Percentiles rank a stretch among this genome's conserved stretches.
phyloP scores from a whole-genome alignment of 2,888 invertebrate species.

The Macrophya annulata region DNA sequence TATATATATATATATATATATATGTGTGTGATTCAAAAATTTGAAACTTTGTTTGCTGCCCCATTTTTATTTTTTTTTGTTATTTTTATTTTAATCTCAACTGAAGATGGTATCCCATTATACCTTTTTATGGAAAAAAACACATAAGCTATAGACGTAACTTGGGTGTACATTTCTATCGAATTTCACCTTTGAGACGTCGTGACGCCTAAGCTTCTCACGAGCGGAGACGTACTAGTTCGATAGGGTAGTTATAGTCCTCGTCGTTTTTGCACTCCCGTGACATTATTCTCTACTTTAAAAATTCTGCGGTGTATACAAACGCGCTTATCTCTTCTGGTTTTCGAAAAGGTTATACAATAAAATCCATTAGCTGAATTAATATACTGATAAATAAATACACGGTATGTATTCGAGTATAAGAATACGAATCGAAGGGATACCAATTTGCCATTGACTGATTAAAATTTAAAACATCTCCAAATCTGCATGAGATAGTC shows the following conservation, averaged over 20 bases:
- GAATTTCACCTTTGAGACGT: constrained; percentile 21
- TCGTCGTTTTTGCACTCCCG: neutral
- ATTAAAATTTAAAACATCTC: neutral
- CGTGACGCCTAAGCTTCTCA: constrained; percentile 2
- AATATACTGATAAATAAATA: neutral
- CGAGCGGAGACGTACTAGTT: neutral
- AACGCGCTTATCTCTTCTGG: neutral
- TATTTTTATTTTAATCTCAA: neutral
- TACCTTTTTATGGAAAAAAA: neutral
- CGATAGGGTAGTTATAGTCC: neutral
- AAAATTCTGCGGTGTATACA: neutral
- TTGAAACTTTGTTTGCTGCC: too few species aligned
- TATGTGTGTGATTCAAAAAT: too few species aligned
- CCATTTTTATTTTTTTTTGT: too few species aligned
- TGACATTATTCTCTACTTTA: constrained; percentile 9
- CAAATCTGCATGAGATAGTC: neutral
- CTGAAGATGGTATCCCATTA: neutral
- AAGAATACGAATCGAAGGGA: neutral
- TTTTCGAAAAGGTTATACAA: neutral
- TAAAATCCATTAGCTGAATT: neutral
- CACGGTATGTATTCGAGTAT: neutral
- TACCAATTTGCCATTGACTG: neutral
- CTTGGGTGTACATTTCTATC: constrained; percentile 4
- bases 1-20: too few species aligned
- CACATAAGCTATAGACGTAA: neutral